Conservation (phyloP, 1,140 invertebrate genomes). For the Pseudachorutes palmiensis region DNA sequence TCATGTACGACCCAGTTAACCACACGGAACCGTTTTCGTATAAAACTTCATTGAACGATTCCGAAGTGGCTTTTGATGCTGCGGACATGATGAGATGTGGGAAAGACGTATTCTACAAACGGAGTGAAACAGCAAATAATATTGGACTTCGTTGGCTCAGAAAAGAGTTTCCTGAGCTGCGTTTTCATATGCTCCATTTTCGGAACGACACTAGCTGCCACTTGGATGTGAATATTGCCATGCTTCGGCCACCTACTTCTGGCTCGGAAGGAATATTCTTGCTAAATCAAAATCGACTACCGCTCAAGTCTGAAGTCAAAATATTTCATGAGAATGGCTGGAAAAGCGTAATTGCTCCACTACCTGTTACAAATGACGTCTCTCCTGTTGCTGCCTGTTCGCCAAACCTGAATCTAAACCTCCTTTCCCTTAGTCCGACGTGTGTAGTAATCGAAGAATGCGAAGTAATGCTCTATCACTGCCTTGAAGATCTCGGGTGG, state of each 20-base stretch:
- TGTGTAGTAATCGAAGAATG: background rate
- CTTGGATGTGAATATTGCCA: background rate
- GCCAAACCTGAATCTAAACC: background rate
- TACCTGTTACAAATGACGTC: background rate
- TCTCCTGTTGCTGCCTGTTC: background rate
- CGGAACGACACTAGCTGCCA: background rate
- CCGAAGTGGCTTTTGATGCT: background rate
- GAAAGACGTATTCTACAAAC: background rate
- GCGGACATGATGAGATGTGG: background rate
- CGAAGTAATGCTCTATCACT: background rate
- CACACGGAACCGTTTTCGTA: background rate
- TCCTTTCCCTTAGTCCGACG: conserved; percentile 1
- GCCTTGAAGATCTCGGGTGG: background rate
- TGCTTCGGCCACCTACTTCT: background rate
- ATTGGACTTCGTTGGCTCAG: background rate
- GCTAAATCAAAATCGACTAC: background rate
- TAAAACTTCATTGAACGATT: background rate
- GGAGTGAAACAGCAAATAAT: background rate
- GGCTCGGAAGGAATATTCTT: background rate
- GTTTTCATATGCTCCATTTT: background rate
- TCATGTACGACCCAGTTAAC: background rate
- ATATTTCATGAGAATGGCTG: background rate
- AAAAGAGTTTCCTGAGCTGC: background rate
- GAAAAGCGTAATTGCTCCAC: background rate
- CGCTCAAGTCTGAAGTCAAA: background rate